Evolutionary conservation across 1,140 invertebrate species (phyloP), one percentile per base, ranked within the genome.

Genomic region (Diuraphis noxia): DNA sequence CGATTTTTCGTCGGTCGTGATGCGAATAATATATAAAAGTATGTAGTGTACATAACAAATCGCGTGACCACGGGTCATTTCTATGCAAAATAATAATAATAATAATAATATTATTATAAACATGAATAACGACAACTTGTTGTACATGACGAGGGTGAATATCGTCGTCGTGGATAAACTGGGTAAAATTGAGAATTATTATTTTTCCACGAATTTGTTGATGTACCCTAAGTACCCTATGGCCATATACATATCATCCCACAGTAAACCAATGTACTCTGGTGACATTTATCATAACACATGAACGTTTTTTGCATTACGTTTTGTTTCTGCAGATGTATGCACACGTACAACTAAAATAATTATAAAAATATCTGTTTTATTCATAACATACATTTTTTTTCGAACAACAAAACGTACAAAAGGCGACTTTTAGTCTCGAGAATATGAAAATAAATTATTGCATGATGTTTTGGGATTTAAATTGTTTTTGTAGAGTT

Each of bases 51-150:
- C 84, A 49, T 49, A 46, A 86, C 41, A 86, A 86, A 36, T 86
- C n/a, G 84, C 84, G 84, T 86, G 84, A 49, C 84, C 84, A 9
- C 21, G 7, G 23, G 41, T 86, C 43, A 49, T 86, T 86, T 46
- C n/a, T n/a, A n/a, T 23, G 19, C 8, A 86, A 86, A 86, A 36
- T 41, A 41, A 84, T 46, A 43, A 82, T 84, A 49, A 49, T 46
- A 49, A 86, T 38, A 41, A 84, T 46, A 43, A 82, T 84, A 49
- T 36, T 46, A 49, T 49, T 38, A 25, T 38, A 86, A 86, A 49
- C 41, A 21, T 49, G 30, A 49, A 86, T 86, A 86, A 86, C n/a
- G 43, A 49, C n/a, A 86, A 86, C 84, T 86, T 86, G 84, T 86
- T 86, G 41, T 46, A 49, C 43, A 46, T 10, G 19, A 86, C 21